phyloP scores from a whole-genome alignment of 2,888 invertebrate genomes.

The Coelinius sp. region DNA sequence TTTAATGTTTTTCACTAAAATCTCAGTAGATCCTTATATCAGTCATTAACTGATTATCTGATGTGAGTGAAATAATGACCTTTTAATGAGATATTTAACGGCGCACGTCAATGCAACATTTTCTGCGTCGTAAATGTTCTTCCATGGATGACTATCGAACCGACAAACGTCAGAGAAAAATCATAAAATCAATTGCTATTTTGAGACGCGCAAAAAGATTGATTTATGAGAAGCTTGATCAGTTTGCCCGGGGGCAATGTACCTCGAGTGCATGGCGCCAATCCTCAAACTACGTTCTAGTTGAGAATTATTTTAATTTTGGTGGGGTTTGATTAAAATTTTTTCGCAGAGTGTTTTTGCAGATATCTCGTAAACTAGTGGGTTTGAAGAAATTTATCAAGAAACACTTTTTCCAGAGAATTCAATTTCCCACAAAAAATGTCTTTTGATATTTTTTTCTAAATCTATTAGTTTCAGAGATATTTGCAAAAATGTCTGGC shows the following conservation, averaged over 20 bases:
- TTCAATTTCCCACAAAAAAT: no score
- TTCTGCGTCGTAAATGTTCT: background rate
- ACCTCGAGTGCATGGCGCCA: conserved; percentile 20
- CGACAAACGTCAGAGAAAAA: background rate
- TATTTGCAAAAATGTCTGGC: no score
- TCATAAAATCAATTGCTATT: conserved; percentile 21
- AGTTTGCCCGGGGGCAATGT: conserved; percentile 3
- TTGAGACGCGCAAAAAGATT: background rate
- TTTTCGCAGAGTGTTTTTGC: no score
- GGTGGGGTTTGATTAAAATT: no score
- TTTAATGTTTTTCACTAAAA: background rate
- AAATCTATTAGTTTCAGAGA: no score
- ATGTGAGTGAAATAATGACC: background rate
- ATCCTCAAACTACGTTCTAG: background rate
- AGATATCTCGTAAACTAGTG: no score
- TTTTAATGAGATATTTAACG: background rate
- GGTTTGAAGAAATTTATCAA: no score
- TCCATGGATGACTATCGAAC: background rate
- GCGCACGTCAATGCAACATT: background rate
- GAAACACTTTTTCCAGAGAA: no score
- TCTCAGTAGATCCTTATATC: background rate
- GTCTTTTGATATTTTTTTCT: no score
- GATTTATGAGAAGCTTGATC: conserved; percentile 11
- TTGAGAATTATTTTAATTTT: background rate
- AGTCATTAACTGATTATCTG: background rate